phyloP scores from a whole-genome alignment of 1,140 invertebrate genomes.

The Drosophila busckii region DNA sequence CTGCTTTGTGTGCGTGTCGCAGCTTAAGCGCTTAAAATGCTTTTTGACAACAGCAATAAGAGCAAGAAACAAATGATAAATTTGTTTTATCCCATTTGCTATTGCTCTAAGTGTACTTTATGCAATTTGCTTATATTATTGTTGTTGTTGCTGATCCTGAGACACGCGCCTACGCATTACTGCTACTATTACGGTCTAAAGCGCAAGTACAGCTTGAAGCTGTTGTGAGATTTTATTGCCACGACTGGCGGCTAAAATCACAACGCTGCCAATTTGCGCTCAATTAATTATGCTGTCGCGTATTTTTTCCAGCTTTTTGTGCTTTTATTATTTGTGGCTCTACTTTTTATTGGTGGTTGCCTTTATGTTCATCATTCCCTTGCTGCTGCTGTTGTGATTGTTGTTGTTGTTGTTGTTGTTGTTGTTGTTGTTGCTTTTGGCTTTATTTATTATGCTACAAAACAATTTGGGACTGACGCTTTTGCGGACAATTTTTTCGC shows the following conservation, averaged over 20 bases:
- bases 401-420: conserved; percentile 12
- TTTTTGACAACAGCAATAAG: conserved; percentile 58
- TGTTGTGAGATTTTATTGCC: conserved; percentile 47
- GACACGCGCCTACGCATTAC: conserved; percentile 29
- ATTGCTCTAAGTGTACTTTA: too few relatives aligned
- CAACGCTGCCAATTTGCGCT: conserved; percentile 63
- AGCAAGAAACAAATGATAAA: conserved; percentile 58
- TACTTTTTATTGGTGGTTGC: conserved; percentile 33
- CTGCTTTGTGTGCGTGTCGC: conserved; percentile 62
- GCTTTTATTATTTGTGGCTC: conserved; percentile 25
- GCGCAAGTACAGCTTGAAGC: conserved; percentile 27
- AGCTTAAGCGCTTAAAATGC: conserved; percentile 73
- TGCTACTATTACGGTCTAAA: conserved; percentile 18
- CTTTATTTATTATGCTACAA: conserved; percentile 57
- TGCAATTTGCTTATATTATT: conserved; percentile 6
- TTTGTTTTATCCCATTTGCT: conserved; percentile 39
- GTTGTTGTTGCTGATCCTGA: conserved; percentile 17
- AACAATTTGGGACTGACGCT: conserved; percentile 23
- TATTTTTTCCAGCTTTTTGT: conserved; percentile 7
- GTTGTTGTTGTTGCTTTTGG: conserved; percentile 11
- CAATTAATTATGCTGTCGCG: conserved; percentile 67
- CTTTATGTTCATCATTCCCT: conserved; percentile 49
- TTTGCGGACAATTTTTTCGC: conserved; percentile 31
- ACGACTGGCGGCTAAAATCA: conserved; percentile 39
- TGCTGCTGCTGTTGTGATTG: too few relatives aligned